phyloP scores from a whole-genome alignment of 2,797 vertebrate species.

The Rhodeus uyekii region DNA sequence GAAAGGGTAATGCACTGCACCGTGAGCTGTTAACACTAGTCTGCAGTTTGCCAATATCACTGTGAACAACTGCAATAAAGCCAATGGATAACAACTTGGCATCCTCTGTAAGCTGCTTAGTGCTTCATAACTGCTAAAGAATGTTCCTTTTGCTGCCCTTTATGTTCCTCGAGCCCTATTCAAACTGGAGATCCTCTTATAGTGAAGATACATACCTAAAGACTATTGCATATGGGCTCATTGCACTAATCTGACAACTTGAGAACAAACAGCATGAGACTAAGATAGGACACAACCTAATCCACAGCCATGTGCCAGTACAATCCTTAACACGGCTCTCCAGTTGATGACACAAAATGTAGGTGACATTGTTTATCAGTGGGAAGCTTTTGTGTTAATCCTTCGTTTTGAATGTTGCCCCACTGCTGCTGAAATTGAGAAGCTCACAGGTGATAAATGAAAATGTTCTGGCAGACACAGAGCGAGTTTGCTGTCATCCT shows the following conservation, averaged over 20 bases:
- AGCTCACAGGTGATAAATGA: neutral
- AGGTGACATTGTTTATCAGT: slow-evolving; percentile 41
- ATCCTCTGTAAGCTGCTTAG: slow-evolving; percentile 62
- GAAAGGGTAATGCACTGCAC: slow-evolving; percentile 14
- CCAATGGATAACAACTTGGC: slow-evolving; percentile 51
- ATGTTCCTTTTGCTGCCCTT: slow-evolving; percentile 47
- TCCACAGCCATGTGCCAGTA: slow-evolving; percentile 58
- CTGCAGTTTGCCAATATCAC: slow-evolving; percentile 39
- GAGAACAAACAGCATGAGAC: slow-evolving; percentile 65
- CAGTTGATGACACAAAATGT: slow-evolving; percentile 54
- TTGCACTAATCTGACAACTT: slow-evolving; percentile 66
- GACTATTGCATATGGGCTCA: slow-evolving; percentile 62
- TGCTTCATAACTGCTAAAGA: slow-evolving; percentile 28
- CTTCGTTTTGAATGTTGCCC: slow-evolving; percentile 11
- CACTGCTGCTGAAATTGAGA: slow-evolving; percentile 11
- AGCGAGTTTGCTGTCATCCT: neutral
- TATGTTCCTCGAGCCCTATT: slow-evolving; percentile 62
- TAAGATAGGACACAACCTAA: slow-evolving; percentile 63
- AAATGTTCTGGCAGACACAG: neutral
- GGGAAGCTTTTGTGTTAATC: slow-evolving; percentile 25
- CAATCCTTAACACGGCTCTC: slow-evolving; percentile 52
- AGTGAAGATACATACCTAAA: slow-evolving; percentile 60
- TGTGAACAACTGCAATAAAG: slow-evolving; percentile 42
- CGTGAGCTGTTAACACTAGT: slow-evolving; percentile 21
- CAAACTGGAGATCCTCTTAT: slow-evolving; percentile 59